Conservation (phyloP, 2,888 invertebrate genomes). For the Parapristionchus giblindavisi region DNA sequence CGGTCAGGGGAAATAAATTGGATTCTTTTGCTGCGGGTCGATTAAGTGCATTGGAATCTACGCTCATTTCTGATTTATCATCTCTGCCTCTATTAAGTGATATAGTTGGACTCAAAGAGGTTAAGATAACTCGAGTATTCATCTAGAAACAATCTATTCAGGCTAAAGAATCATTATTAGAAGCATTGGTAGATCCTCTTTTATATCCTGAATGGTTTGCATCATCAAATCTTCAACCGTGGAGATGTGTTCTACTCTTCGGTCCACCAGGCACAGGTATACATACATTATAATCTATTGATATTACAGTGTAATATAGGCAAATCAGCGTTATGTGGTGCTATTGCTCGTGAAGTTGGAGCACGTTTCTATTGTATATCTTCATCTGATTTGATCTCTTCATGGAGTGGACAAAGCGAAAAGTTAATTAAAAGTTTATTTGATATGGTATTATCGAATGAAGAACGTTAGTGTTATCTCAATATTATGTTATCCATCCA, state of each 20-base stretch:
- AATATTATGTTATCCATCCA: background rate
- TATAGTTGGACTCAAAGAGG: conserved; percentile 71
- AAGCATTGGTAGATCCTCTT: conserved; percentile 74
- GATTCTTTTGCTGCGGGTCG: conserved; percentile 23
- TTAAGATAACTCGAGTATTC: conserved; percentile 53
- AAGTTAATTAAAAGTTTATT: conserved; percentile 72
- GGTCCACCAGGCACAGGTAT: conserved; percentile 72
- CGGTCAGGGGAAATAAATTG: conserved; percentile 9
- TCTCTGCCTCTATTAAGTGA: conserved; percentile 38
- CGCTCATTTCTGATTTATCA: conserved; percentile 36
- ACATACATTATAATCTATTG: background rate
- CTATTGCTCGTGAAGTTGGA: conserved; percentile 73
- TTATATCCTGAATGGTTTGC: conserved; percentile 75
- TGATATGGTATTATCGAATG: conserved; percentile 69
- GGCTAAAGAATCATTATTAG: conserved; percentile 73
- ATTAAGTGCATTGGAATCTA: conserved; percentile 41
- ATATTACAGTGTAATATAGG: conserved; percentile 15
- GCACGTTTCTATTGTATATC: conserved; percentile 74
- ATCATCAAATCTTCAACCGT: conserved; percentile 71
- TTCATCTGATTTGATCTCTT: conserved; percentile 74
- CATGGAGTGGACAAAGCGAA: conserved; percentile 49
- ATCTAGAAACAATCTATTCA: conserved; percentile 8
- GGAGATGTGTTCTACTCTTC: conserved; percentile 75
- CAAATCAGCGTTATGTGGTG: conserved; percentile 70
- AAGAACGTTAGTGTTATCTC: conserved; percentile 48